Conservation (phyloP, 2,888 invertebrate genomes). For the Eupithecia insigniata region DNA sequence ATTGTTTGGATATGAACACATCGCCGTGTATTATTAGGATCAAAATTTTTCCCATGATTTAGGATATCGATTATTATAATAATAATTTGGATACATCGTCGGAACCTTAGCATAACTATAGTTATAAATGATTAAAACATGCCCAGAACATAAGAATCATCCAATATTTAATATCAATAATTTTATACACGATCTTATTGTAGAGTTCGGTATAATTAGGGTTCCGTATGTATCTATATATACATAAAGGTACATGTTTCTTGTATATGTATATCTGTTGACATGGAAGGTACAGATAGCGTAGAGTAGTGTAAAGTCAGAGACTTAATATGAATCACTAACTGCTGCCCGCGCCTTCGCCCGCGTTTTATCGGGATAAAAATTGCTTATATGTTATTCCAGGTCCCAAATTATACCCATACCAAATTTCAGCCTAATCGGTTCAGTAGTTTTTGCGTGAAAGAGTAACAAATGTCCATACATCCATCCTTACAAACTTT, state of each 20-base stretch:
- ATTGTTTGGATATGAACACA: no score
- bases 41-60: slow-evolving; percentile 6
- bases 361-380: no score
- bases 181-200: slow-evolving; percentile 52
- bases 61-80: background rate
- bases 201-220: slow-evolving; percentile 52
- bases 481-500: no score
- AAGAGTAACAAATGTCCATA: no score
- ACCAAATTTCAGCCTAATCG: no score
- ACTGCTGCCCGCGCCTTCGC: no score
- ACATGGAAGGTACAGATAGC: slow-evolving; percentile 53
- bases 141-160: slow-evolving; percentile 47
- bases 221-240: slow-evolving; percentile 9
- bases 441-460: no score
- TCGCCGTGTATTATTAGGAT: no score
- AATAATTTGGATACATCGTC: slow-evolving; percentile 1
- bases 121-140: slow-evolving; percentile 68
- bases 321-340: slow-evolving; percentile 17
- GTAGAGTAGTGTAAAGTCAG: slow-evolving; percentile 45
- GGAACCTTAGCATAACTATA: slow-evolving; percentile 38
- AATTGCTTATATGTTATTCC: no score
- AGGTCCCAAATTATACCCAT: no score
- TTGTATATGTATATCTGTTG: slow-evolving; percentile 44
- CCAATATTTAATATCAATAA: slow-evolving; percentile 71
- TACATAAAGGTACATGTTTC: background rate